Evolutionary conservation across 2,888 invertebrate genomes (phyloP).

Genomic region (Drosophila crucigera): DNA sequence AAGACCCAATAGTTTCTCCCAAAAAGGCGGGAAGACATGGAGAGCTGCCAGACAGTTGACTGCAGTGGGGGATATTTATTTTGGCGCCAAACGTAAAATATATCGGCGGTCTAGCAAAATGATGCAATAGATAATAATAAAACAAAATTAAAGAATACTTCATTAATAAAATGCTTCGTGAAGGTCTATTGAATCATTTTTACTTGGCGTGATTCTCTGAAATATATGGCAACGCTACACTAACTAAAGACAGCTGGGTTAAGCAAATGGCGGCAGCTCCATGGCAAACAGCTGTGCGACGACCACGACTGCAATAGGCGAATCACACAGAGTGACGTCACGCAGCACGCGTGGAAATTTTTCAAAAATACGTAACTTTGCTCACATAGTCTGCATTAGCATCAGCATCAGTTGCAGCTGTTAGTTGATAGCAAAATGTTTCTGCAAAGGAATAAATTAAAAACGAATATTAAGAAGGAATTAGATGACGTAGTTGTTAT

Average conservation of each 20-base stretch:
- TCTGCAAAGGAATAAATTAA: not conserved
- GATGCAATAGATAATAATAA: not conserved
- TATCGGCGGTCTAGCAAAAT: not conserved
- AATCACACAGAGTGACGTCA: not conserved
- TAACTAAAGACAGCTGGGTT: conserved; percentile 35
- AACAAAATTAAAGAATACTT: conserved; percentile 1
- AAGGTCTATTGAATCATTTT: not conserved
- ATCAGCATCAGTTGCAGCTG: not conserved
- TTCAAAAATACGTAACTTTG: not conserved
- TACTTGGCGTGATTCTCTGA: not conserved
- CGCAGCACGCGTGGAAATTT: not conserved
- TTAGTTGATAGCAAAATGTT: not conserved
- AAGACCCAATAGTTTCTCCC: conserved; percentile 27
- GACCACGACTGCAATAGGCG: not conserved
- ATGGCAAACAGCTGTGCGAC: conserved; percentile 37
- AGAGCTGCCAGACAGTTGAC: conserved; percentile 30
- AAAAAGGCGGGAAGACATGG: conserved; percentile 52
- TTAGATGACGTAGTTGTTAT: not conserved
- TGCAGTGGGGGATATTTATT: conserved; percentile 17
- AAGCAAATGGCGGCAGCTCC: conserved; percentile 32
- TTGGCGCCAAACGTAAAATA: conserved; percentile 47
- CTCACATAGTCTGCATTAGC: too few relatives aligned
- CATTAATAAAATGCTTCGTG: conserved; percentile 2
- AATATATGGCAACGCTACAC: conserved; percentile 26
- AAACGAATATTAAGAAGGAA: not conserved